phyloP scores from a whole-genome alignment of 23 tunicate genomes.

The Aplidium turbinatum region DNA sequence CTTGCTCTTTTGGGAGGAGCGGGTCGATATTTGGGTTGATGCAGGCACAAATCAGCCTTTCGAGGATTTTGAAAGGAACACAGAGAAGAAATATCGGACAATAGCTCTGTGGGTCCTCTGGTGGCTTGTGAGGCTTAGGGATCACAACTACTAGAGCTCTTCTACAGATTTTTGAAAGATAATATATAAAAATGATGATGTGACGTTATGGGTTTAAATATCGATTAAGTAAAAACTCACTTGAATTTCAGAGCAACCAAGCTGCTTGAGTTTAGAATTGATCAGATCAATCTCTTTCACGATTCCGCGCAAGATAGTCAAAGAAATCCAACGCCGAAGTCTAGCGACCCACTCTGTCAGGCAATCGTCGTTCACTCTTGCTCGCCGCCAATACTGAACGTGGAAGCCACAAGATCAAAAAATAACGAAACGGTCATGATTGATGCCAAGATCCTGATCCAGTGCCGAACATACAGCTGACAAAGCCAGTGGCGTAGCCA shows the following conservation, averaged over 20 bases:
- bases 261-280: conserved; percentile 32
- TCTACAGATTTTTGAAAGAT: too few species aligned
- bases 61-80: too few species aligned
- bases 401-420: too few species aligned
- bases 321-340: conserved; percentile 59
- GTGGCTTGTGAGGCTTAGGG: too few species aligned
- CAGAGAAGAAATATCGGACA: too few species aligned
- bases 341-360: conserved; percentile 50
- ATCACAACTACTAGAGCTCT: too few species aligned
- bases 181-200: background rate
- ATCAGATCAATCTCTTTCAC: conserved; percentile 67
- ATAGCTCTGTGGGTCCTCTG: too few species aligned
- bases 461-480: too few species aligned
- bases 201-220: background rate
- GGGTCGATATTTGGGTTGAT: too few species aligned
- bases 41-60: too few species aligned
- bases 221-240: background rate
- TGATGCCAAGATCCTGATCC: background rate
- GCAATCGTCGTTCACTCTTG: conserved; percentile 18
- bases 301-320: conserved; percentile 43
- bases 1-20: too few species aligned
- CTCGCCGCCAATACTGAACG: conserved; percentile 66
- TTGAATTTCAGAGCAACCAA: conserved; percentile 67
- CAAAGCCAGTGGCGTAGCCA: too few species aligned
- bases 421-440: background rate